Conservation (phyloP, 2,888 invertebrate species). For the Caenorhabditis sp. region DNA sequence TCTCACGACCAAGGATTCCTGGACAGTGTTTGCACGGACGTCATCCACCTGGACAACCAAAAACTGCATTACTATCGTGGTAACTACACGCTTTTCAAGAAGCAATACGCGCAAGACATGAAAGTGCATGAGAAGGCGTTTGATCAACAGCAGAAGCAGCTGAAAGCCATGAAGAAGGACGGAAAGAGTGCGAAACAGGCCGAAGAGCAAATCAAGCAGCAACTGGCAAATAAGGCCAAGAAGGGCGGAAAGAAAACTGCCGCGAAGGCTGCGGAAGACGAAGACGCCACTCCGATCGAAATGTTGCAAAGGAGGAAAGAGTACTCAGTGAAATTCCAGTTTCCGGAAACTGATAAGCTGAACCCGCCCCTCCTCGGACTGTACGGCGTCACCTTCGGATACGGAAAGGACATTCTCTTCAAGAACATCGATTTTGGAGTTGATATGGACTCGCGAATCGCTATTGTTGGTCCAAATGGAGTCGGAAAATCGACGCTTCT, state of each 20-base stretch:
- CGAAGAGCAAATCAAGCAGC: slow-evolving; percentile 74
- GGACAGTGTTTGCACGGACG: slow-evolving; percentile 99
- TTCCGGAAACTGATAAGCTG: slow-evolving; percentile 95
- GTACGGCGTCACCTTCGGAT: slow-evolving; percentile 91
- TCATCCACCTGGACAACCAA: slow-evolving; percentile 94
- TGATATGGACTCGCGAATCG: slow-evolving; percentile 88
- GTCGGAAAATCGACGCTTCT: slow-evolving; percentile 98
- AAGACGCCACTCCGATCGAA: slow-evolving; percentile 84
- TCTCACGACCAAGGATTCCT: slow-evolving; percentile 99
- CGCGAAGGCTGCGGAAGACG: slow-evolving; percentile 61
- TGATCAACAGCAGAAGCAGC: slow-evolving; percentile 95
- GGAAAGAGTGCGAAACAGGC: slow-evolving; percentile 96
- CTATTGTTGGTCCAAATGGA: slow-evolving; percentile 90
- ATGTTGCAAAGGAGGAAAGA: slow-evolving; percentile 92
- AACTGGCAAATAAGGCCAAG: slow-evolving; percentile 61
- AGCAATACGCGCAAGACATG: slow-evolving; percentile 96
- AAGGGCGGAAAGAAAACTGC: slow-evolving; percentile 61
- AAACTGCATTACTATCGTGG: slow-evolving; percentile 97
- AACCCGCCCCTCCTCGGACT: slow-evolving; percentile 97
- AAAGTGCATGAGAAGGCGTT: slow-evolving; percentile 96
- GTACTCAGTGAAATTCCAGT: slow-evolving; percentile 96
- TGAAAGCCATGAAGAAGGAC: slow-evolving; percentile 96
- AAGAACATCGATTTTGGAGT: slow-evolving; percentile 94
- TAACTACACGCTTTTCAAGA: slow-evolving; percentile 93
- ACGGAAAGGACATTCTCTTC: slow-evolving; percentile 86